Evolutionary conservation across 2,113 vertebrate species (phyloP).

Genomic region (Seriola quinqueradiata): DNA sequence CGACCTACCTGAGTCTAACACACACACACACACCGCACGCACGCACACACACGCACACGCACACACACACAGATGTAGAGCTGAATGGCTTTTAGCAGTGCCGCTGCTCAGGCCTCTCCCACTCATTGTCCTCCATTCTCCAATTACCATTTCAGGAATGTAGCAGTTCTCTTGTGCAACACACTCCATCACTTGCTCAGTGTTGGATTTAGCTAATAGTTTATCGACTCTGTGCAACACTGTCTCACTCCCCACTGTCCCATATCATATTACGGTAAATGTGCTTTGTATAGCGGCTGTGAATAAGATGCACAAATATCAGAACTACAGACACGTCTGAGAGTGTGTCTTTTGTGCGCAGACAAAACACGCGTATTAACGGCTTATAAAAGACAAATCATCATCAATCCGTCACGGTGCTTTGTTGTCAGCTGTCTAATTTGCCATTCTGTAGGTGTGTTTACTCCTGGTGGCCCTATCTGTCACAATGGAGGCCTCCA

Average conservation of each 20-base stretch:
- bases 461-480: conserved; percentile 5
- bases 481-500: conserved; percentile 37
- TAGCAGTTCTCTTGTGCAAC: conserved; percentile 12
- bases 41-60: neutral
- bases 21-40: conserved; percentile 1
- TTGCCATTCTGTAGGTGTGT: conserved; percentile 49
- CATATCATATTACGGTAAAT: neutral
- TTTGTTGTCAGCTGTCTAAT: conserved; percentile 39
- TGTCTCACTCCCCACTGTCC: neutral
- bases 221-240: conserved; percentile 9
- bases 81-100: conserved; percentile 8
- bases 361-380: neutral
- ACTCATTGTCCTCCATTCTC: conserved; percentile 35
- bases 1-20: neutral
- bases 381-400: neutral
- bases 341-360: neutral
- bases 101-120: neutral
- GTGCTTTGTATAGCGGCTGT: neutral
- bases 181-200: neutral
- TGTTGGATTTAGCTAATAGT: conserved; percentile 40
- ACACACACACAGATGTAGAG: neutral
- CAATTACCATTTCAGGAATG: conserved; percentile 20
- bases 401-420: conserved; percentile 6
- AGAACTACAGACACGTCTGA: neutral
- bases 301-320: neutral